Base-by-base conservation (phyloP, 2,888 invertebrate species). In the Molorchus minor region DNA sequence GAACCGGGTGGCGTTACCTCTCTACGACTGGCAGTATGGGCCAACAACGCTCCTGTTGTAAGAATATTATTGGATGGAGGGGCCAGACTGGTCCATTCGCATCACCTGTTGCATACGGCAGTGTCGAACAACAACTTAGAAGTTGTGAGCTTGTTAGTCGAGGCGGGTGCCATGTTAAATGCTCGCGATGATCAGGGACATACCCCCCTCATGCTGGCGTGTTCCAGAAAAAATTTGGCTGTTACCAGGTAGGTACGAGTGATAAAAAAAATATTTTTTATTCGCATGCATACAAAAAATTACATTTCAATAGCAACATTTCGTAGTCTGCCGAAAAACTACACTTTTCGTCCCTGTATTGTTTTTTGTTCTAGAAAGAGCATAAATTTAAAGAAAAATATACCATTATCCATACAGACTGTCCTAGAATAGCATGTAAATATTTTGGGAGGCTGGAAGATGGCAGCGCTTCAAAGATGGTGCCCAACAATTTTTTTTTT, bases 1-100 rank as follows among this genome's bases (percentile, higher is more conserved):
- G 89, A 91, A 75, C 85, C 86, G 61, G 85, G 87, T 71, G 87
- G 89, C 1, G 86, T 86, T 61, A 90, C 91, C 0, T 88, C 91
- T 3, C 80, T 91, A 35, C 87, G 88, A 78, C 84, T 88, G 75
- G 90, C 91, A 7, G 89, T 91, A 15, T 87, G 87, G 83, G 66
- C 66, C 40, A 84, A 85, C 65, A 86, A 87, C 69, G 80, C 84
- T 1, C 77, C 82, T 12, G 82, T 89, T 63, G 85, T 88, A 7
- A 64, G 64, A 66, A 78, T 85, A 30, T 79, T 92, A 19, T 73
- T 92, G 52, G 77, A 82, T 25, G 83, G 85, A 19, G 90, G 91
- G 7, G 91, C 91, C 1, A 85, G 90, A 47, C 82, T 90, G 8
- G 86, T 89, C 35, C 88, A 89, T 62, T 87, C 87, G 1, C 89